Conservation (phyloP, 2,888 invertebrate genomes). For the Dioctria rufipes region DNA sequence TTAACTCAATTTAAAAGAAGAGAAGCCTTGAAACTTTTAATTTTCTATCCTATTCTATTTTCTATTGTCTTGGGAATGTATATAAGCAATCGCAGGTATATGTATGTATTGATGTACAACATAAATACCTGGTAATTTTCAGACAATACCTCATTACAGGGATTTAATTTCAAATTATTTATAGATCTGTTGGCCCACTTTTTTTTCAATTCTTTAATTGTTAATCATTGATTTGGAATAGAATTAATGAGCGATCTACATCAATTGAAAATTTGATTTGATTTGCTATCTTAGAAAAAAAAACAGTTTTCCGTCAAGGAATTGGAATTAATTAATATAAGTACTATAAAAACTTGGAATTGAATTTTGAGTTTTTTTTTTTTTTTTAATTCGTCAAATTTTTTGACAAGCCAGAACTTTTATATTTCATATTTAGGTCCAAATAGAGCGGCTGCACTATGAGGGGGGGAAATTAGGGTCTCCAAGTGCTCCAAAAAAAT, state of each 20-base stretch:
- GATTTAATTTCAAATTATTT: conserved; percentile 53
- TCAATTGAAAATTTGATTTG: conserved; percentile 6
- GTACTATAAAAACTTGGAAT: too few relatives aligned
- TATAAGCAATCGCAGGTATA: too few relatives aligned
- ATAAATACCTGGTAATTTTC: conserved; percentile 12
- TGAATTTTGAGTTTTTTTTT: background rate
- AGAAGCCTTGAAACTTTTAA: conserved; percentile 20
- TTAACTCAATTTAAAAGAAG: background rate
- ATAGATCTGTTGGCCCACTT: conserved; percentile 41
- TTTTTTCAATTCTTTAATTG: conserved; percentile 6
- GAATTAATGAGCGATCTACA: background rate
- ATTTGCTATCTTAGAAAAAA: background rate
- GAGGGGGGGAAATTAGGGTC: too few relatives aligned
- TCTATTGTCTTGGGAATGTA: conserved; percentile 10
- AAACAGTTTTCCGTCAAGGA: background rate
- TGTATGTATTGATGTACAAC: background rate
- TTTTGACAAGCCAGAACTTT: too few relatives aligned
- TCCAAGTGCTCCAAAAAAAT: too few relatives aligned
- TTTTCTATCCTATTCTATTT: background rate
- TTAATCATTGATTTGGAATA: conserved; percentile 19
- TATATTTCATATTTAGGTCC: too few relatives aligned
- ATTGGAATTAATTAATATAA: background rate
- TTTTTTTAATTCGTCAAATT: background rate
- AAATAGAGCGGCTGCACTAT: too few relatives aligned
- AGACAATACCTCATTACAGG: background rate